A percentile compares a stretch with the other conserved stretches of the same genome.
Evolutionary conservation across 2,888 invertebrate genomes (phyloP).

Genomic region (Boloria euphrosyne): DNA sequence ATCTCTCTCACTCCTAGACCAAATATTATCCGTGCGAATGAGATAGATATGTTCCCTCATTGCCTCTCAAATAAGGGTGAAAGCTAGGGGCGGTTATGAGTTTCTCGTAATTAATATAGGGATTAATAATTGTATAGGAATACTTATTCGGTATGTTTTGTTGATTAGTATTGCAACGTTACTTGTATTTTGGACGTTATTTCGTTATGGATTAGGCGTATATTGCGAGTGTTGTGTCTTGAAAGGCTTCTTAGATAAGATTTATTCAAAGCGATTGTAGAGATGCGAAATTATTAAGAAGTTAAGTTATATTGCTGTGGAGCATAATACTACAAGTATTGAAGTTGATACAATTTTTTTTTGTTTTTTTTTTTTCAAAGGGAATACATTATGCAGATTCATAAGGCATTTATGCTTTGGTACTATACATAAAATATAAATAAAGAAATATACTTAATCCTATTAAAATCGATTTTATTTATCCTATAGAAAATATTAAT

Average conservation of each 20-base stretch:
- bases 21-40: conserved; percentile 21
- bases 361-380: too few relatives aligned
- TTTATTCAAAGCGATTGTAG: conserved; percentile 3
- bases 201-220: not conserved
- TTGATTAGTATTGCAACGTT: conserved; percentile 20
- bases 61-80: conserved; percentile 22
- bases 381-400: too few relatives aligned
- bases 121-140: conserved; percentile 38
- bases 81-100: conserved; percentile 34
- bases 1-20: conserved; percentile 51
- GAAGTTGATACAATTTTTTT: too few relatives aligned
- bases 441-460: too few relatives aligned
- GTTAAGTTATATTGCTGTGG: too few relatives aligned
- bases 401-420: too few relatives aligned
- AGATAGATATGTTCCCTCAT: conserved; percentile 39
- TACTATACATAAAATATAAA: too few relatives aligned
- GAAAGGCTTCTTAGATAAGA: conserved; percentile 10
- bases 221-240: conserved; percentile 5
- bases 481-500: too few relatives aligned
- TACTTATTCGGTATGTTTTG: conserved; percentile 26
- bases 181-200: conserved; percentile 14
- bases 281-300: not conserved
- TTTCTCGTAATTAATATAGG: conserved; percentile 37
- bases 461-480: too few relatives aligned
- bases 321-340: too few relatives aligned